Conservation (phyloP, 1,140 invertebrate species). For the Myzus persicae region DNA sequence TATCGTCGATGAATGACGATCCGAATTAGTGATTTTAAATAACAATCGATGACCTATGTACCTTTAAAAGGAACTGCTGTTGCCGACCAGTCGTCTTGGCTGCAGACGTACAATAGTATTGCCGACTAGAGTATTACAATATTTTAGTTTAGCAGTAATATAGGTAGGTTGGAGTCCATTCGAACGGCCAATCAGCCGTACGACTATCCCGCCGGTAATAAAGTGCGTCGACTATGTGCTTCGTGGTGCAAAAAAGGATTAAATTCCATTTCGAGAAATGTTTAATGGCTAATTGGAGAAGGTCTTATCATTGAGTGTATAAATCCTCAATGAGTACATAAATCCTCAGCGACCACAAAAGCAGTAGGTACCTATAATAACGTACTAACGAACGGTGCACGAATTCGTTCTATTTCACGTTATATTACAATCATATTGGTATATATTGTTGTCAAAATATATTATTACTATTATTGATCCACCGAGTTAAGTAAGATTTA, state of each 20-base stretch:
- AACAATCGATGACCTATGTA: not conserved
- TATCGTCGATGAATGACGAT: not conserved
- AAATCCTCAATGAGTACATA: not conserved
- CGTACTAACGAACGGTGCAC: not conserved
- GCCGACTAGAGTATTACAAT: not conserved
- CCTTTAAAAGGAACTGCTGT: not conserved
- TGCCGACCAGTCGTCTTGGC: not conserved
- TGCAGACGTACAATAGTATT: not conserved
- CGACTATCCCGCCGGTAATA: not conserved
- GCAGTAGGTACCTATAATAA: not conserved
- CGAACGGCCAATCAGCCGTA: not conserved
- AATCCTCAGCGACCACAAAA: not conserved
- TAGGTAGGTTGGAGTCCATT: not conserved
- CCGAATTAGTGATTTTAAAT: constrained; percentile 9
- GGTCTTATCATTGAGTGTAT: not conserved
- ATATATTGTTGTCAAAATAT: not conserved
- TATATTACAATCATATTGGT: not conserved
- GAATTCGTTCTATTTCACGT: not conserved
- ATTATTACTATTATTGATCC: not conserved
- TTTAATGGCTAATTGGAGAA: constrained; percentile 7
- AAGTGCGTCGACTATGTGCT: not conserved
- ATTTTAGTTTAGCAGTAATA: not conserved
- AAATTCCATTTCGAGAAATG: not conserved
- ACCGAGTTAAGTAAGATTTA: not conserved
- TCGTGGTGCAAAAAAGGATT: not conserved